Conservation (phyloP, 2,888 invertebrate species). For the Apodemia mormo region DNA sequence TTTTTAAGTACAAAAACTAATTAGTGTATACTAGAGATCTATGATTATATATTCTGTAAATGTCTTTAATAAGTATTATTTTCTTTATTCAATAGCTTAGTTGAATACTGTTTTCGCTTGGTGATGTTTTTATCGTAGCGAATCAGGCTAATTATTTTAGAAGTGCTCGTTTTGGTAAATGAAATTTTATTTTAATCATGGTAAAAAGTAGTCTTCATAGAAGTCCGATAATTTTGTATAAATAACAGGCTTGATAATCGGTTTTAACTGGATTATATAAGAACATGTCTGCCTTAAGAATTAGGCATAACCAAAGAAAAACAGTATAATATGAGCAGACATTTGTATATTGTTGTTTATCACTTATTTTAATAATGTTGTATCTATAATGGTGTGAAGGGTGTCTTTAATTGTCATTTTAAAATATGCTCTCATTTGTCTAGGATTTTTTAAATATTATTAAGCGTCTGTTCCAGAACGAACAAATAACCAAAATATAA, state of each 20-base stretch:
- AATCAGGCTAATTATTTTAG: not conserved
- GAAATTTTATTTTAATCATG: too few species aligned
- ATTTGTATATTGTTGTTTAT: not conserved
- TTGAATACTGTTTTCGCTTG: not conserved
- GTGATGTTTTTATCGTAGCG: not conserved
- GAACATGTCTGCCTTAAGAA: too few species aligned
- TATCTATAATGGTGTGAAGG: not conserved
- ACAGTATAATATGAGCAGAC: not conserved
- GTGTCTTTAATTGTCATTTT: not conserved
- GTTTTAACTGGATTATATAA: too few species aligned
- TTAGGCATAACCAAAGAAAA: not conserved
- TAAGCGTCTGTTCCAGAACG: not conserved
- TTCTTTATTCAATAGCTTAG: not conserved
- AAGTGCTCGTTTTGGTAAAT: not conserved
- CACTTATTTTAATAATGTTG: not conserved
- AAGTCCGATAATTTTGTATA: too few species aligned
- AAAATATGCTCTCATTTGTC: not conserved
- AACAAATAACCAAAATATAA: not conserved
- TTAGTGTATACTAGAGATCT: constrained; percentile 51
- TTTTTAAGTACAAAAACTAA: constrained; percentile 60
- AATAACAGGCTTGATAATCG: too few species aligned
- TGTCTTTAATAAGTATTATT: constrained; percentile 31
- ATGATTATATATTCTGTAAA: constrained; percentile 38
- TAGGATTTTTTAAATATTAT: not conserved
- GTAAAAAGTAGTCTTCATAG: too few species aligned